Conservation (phyloP, 2,113 vertebrate genomes). For the Arothron firmamentum region DNA sequence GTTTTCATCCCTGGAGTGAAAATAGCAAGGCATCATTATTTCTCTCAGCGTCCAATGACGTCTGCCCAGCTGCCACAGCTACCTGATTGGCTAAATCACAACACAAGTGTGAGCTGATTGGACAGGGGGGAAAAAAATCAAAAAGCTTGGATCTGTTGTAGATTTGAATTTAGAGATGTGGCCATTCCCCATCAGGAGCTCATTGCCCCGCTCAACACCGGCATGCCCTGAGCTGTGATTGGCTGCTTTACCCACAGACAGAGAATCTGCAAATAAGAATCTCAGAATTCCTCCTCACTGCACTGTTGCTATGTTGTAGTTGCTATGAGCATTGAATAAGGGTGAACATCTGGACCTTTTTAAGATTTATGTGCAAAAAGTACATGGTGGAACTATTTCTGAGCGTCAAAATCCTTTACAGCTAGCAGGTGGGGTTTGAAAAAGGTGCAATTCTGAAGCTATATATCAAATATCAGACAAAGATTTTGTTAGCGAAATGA, state of each 20-base stretch:
- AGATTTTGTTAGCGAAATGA: conserved; percentile 4
- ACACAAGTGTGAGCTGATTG: conserved; percentile 47
- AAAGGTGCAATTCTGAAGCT: neutral
- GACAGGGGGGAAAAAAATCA: conserved; percentile 33
- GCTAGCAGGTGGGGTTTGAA: neutral
- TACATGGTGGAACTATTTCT: no score
- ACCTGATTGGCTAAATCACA: conserved; percentile 42
- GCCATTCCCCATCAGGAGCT: conserved; percentile 42
- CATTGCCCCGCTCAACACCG: conserved; percentile 34
- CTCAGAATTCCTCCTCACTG: conserved; percentile 56
- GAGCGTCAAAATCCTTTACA: neutral
- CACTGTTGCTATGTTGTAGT: conserved; percentile 75
- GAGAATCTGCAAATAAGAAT: conserved; percentile 70
- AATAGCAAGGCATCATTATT: conserved; percentile 12
- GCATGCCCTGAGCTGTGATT: conserved; percentile 68
- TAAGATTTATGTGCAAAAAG: conserved; percentile 15
- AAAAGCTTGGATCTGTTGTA: conserved; percentile 55
- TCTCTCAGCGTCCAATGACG: conserved; percentile 10
- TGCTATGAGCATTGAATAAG: conserved; percentile 52
- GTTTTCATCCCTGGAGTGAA: neutral
- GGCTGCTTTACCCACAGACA: conserved; percentile 60
- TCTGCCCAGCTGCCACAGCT: conserved; percentile 11
- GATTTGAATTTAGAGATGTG: conserved; percentile 47
- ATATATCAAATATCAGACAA: neutral
- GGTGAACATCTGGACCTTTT: conserved; percentile 32